Conservation (phyloP, 2,797 vertebrate genomes). For the Odontamblyopus rebecca region DNA sequence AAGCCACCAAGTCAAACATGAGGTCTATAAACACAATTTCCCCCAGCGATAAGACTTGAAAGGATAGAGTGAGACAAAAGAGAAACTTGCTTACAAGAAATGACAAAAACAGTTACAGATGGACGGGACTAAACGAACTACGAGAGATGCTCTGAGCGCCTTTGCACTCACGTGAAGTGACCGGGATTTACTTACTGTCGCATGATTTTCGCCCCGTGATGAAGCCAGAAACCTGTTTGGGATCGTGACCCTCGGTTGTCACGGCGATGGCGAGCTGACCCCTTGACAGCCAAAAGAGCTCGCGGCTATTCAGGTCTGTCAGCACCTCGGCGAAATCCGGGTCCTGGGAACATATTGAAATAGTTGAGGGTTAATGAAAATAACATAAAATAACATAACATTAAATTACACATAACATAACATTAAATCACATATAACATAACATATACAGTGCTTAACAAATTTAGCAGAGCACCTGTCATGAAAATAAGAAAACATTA, state of each 20-base stretch:
- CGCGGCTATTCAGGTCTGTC: constrained; percentile 83
- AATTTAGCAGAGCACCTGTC: too few species aligned
- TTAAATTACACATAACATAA: too few species aligned
- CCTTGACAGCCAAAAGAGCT: constrained; percentile 90
- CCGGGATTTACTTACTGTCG: constrained; percentile 84
- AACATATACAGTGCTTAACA: too few species aligned
- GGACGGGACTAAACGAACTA: constrained; percentile 20
- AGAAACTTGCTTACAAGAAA: constrained; percentile 48
- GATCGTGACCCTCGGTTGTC: constrained; percentile 74
- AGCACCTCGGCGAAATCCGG: constrained; percentile 93
- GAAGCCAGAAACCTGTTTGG: constrained; percentile 81
- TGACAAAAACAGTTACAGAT: constrained; percentile 55
- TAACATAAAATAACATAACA: constrained; percentile 9
- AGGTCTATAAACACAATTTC: constrained; percentile 59
- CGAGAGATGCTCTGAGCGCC: neutral
- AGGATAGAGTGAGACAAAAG: constrained; percentile 34
- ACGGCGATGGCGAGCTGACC: constrained; percentile 88
- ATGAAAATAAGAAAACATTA: too few species aligned
- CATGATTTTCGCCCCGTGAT: constrained; percentile 89
- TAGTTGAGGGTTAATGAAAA: constrained; percentile 8
- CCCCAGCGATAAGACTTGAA: constrained; percentile 59
- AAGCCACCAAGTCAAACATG: constrained; percentile 51
- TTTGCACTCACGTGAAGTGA: neutral
- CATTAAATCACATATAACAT: too few species aligned
- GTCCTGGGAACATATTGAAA: constrained; percentile 75